phyloP scores from a whole-genome alignment of 2,797 vertebrate genomes.

The Halcyon smyrnensis region DNA sequence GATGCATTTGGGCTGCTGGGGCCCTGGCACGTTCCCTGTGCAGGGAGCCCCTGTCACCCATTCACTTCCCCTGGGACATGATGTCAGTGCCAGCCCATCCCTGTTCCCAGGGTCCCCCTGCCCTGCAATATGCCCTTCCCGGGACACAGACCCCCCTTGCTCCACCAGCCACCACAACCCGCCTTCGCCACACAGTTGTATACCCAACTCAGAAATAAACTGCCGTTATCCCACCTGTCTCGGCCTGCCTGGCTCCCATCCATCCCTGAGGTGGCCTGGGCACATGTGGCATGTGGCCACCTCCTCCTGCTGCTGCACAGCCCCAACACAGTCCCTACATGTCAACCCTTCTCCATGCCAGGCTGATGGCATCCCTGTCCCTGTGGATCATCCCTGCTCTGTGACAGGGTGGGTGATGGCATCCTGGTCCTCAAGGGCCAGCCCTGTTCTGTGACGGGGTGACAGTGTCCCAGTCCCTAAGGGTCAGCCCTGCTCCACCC shows the following conservation, averaged over 20 bases:
- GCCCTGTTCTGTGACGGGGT: not conserved
- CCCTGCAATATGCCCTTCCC: not conserved
- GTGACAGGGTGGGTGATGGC: not conserved
- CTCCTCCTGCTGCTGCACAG: not conserved
- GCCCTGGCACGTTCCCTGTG: fast-evolving
- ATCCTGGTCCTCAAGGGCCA: not conserved
- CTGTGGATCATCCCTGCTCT: not conserved
- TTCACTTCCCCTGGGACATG: not conserved
- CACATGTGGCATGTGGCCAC: not conserved
- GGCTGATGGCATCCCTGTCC: not conserved
- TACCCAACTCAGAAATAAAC: constrained; percentile 61
- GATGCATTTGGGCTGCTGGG: fast-evolving
- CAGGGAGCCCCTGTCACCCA: not conserved
- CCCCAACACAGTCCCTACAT: not conserved
- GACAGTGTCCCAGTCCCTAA: not conserved
- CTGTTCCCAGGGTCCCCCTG: not conserved
- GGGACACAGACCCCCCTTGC: not conserved
- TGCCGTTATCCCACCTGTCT: not conserved
- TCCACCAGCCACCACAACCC: not conserved
- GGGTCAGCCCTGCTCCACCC: constrained; percentile 47
- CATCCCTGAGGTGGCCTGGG: not conserved
- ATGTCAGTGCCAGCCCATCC: not conserved
- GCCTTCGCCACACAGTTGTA: not conserved
- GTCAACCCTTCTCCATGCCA: not conserved
- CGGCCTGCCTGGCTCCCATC: not conserved